Conservation (phyloP, 2,113 vertebrate species). For the Pongo pygmaeus region DNA sequence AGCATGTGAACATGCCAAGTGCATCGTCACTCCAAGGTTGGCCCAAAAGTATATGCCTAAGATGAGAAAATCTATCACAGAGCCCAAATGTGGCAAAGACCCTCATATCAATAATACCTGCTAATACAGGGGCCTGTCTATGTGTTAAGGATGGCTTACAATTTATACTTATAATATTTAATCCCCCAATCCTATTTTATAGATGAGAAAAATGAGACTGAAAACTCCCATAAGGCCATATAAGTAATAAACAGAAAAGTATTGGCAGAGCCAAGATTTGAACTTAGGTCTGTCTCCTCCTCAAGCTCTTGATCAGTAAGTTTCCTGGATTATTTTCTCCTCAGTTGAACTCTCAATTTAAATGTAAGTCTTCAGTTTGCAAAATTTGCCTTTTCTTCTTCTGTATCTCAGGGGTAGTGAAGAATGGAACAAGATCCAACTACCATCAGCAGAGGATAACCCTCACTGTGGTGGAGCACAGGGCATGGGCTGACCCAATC, state of each 20-base stretch:
- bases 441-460: background rate
- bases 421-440: background rate
- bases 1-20: background rate
- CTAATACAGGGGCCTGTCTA: background rate
- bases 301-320: background rate
- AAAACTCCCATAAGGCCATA: background rate
- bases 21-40: background rate
- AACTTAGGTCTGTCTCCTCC: background rate
- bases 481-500: fast-evolving
- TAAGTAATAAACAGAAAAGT: background rate
- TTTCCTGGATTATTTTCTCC: background rate
- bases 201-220: background rate
- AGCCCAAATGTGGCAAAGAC: background rate
- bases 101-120: background rate
- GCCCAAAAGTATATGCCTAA: no score
- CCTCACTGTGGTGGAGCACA: fast-evolving
- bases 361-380: background rate
- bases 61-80: background rate
- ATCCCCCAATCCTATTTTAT: background rate
- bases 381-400: background rate
- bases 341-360: background rate
- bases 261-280: background rate
- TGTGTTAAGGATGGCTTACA: fast-evolving
- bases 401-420: background rate
- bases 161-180: background rate